Evolutionary conservation across 2,113 vertebrate species (phyloP), one percentile per base, ranked within the genome.

Genomic region (Lanius collurio): DNA sequence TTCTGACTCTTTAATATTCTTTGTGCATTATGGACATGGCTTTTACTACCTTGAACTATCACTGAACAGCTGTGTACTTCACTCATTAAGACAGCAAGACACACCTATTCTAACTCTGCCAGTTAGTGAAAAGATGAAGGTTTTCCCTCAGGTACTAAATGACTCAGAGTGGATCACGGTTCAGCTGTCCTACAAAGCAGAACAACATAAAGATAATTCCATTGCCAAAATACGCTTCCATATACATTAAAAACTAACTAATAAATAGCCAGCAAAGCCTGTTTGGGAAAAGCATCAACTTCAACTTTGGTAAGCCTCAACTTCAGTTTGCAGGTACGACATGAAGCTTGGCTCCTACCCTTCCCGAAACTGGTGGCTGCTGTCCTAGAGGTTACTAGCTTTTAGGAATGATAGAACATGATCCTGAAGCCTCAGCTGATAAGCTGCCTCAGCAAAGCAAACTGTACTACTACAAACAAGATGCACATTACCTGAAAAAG

Each of bases 401-500:
- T 92, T 56, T 41, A 55, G 64, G 27, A 94, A 52, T 16, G 42
- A 47, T 8, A 88, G 47, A 44, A 92, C 70, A 68, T 17, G 2
- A 84, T 42, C 23, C 30, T 52, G 37, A 90, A 89, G 31, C 33
- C 65, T 78, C 65, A 62, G 64, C 33, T 89, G 69, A 63, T 39
- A 64, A 26, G 22, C 3, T 59, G 27, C 33, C 42, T 75, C 30
- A 55, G 50, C 33, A 89, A 94, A 90, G 47, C 15, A 74, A 92
- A n/a, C 17, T 52, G 30, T 3, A 78, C 30, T 28, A 74, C 52
- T 27, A 63, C 44, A 82, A 52, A 19, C 42, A 87, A 78, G 24
- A 67, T 6, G 5, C 1, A 1, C 7, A n/a, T 47, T 74, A 89
- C 15, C 11, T 4, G 0, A 30, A 59, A 49, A 41, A 80, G 15